Evolutionary conservation across 1,140 invertebrate genomes (phyloP).

Genomic region (Schlechtendalia chinensis): DNA sequence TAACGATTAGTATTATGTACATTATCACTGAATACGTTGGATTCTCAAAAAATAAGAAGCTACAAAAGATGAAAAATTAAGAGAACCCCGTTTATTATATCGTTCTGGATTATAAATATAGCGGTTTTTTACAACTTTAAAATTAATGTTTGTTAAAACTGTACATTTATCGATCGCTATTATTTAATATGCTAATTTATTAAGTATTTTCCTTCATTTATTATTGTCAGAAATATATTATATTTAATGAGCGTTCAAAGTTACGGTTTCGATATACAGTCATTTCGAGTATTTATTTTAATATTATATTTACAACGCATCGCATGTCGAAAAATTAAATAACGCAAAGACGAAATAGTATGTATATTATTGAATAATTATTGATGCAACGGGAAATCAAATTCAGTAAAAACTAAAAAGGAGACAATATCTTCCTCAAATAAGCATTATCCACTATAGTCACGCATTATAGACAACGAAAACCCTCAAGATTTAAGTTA

Average conservation of each 20-base stretch:
- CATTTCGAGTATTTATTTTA: not conserved
- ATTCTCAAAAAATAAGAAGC: not conserved
- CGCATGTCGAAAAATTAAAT: not conserved
- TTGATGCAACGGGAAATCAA: not conserved
- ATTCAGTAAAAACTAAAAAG: not conserved
- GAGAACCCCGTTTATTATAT: not conserved
- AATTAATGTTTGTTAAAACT: not conserved
- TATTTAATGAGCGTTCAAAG: conserved; percentile 19
- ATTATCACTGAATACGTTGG: not conserved
- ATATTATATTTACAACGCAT: no score
- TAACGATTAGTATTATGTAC: not conserved
- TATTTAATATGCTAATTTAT: not conserved
- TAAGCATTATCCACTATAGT: no score
- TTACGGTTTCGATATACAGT: not conserved
- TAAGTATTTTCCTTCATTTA: not conserved
- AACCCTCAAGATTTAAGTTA: no score
- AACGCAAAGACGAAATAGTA: no score
- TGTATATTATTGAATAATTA: not conserved
- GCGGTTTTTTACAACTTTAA: not conserved
- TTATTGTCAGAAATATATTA: conserved; percentile 25
- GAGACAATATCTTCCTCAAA: no score
- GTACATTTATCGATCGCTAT: not conserved
- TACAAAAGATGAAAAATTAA: not conserved
- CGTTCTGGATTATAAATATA: not conserved
- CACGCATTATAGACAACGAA: no score